Conservation (phyloP, 2,888 invertebrate genomes). For the Habroteleia sp. region DNA sequence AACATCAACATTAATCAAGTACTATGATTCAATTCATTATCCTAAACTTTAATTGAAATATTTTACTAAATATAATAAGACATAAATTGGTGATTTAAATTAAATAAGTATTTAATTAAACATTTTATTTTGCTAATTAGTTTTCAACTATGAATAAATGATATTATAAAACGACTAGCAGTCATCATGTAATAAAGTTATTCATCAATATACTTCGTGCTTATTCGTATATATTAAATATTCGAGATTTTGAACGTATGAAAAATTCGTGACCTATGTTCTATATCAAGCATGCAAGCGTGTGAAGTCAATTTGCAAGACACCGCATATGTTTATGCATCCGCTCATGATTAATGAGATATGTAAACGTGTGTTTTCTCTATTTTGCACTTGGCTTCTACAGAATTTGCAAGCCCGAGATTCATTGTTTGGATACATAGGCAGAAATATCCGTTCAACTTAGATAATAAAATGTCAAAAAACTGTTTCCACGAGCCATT, state of each 20-base stretch:
- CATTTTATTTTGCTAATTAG: not conserved
- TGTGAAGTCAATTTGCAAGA: conserved; percentile 72
- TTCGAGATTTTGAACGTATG: conserved; percentile 68
- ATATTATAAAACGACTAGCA: not conserved
- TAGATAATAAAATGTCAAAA: conserved; percentile 11
- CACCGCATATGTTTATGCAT: conserved; percentile 56
- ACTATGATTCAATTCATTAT: too few relatives aligned
- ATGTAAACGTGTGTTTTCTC: conserved; percentile 54
- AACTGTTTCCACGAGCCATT: not conserved
- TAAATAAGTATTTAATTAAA: not conserved
- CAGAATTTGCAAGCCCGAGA: conserved; percentile 40
- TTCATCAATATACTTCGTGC: conserved; percentile 64
- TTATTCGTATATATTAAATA: conserved; percentile 67
- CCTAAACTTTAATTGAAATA: not conserved
- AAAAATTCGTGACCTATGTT: conserved; percentile 69
- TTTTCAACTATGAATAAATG: not conserved
- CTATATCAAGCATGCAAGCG: conserved; percentile 67
- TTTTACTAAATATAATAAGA: not conserved
- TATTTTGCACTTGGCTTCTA: conserved; percentile 52
- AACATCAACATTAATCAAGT: not conserved
- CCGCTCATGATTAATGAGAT: conserved; percentile 60
- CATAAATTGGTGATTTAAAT: not conserved
- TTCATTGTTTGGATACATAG: conserved; percentile 31
- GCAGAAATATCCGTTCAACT: conserved; percentile 1
- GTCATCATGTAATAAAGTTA: conserved; percentile 40